Evolutionary conservation across 2,797 vertebrate genomes (phyloP).

Genomic region (Catamblyrhynchus diadema): DNA sequence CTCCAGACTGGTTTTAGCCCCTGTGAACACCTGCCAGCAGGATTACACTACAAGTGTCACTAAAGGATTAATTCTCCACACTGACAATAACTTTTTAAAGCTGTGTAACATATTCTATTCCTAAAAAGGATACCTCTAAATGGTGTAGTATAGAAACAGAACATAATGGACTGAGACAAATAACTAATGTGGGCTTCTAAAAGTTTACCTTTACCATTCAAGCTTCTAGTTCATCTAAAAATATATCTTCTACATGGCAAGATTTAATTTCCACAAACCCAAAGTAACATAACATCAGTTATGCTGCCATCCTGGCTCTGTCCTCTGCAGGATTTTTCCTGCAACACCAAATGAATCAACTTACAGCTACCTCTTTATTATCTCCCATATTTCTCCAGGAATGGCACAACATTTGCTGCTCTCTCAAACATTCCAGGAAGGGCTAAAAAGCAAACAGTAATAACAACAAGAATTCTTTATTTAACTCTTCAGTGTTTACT

Average conservation of each 20-base stretch:
- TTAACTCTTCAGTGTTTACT: not conserved
- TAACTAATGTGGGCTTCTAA: not conserved
- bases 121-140: not conserved
- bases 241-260: not conserved
- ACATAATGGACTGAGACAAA: not conserved
- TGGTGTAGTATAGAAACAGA: not conserved
- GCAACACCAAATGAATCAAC: not conserved
- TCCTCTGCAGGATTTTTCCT: not conserved
- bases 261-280: not conserved
- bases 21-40: not conserved
- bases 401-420: not conserved
- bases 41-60: not conserved
- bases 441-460: not conserved
- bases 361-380: not conserved
- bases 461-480: not conserved
- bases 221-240: not conserved
- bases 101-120: not conserved
- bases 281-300: not conserved
- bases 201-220: not conserved
- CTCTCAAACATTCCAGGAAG: not conserved
- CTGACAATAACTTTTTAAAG: not conserved
- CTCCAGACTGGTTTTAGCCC: not conserved
- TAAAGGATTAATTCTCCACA: not conserved
- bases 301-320: not conserved
- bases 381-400: not conserved